Percentiles rank a stretch among this genome's conserved stretches.
Evolutionary conservation across 2,888 invertebrate species (phyloP).

Genomic region (Platycheirus rosarum): DNA sequence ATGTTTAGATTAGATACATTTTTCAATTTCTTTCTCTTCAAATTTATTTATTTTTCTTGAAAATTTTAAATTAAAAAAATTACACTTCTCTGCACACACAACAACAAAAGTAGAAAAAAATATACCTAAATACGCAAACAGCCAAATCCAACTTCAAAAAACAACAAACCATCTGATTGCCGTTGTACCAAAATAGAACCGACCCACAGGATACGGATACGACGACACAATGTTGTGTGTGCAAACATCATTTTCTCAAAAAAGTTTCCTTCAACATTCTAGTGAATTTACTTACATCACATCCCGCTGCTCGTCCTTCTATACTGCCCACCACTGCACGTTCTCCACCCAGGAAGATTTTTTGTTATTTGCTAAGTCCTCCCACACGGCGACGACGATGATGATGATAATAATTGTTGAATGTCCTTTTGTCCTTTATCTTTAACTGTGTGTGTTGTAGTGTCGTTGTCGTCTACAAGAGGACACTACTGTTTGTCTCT

Average conservation of each 20-base stretch:
- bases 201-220: conserved; percentile 42
- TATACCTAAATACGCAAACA: conserved; percentile 24
- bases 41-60: conserved; percentile 22
- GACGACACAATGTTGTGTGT: conserved; percentile 18
- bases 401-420: conserved; percentile 69
- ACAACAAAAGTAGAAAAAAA: conserved; percentile 11
- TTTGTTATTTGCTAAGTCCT: conserved; percentile 22
- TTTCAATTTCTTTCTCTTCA: not conserved
- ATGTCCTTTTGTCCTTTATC: conserved; percentile 66
- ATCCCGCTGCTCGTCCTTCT: conserved; percentile 17
- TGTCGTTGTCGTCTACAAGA: conserved; percentile 39
- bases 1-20: too few relatives aligned
- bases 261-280: conserved; percentile 1
- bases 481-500: conserved; percentile 45
- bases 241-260: conserved; percentile 32
- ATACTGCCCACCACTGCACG: conserved; percentile 1
- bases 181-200: conserved; percentile 27
- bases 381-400: conserved; percentile 14
- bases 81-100: conserved; percentile 22
- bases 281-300: conserved; percentile 52
- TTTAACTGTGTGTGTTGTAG: conserved; percentile 25
- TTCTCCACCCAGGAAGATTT: conserved; percentile 8
- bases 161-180: conserved; percentile 53
- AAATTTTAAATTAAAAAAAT: conserved; percentile 42
- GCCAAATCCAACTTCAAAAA: conserved; percentile 23